Evolutionary conservation across 2,113 vertebrate genomes (phyloP).

Genomic region (Noctilio leporinus): DNA sequence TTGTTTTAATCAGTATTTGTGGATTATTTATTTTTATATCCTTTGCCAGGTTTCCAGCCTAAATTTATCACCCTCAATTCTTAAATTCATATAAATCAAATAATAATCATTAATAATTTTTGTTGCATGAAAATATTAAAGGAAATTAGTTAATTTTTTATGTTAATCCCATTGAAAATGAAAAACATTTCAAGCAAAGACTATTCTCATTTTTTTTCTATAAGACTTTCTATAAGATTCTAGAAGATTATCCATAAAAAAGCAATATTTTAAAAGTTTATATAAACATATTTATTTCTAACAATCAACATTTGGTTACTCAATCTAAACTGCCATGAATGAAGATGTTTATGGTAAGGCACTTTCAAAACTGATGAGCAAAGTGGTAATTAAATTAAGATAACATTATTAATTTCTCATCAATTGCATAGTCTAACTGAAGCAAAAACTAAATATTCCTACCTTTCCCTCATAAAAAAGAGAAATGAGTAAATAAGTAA

Average conservation of each 20-base stretch:
- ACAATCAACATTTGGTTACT: neutral
- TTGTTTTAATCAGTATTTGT: neutral
- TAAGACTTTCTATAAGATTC: neutral
- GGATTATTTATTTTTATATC: neutral
- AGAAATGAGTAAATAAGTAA: neutral
- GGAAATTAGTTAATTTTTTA: neutral
- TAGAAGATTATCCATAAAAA: neutral
- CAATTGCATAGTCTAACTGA: neutral
- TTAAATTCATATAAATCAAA: neutral
- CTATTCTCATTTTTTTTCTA: neutral
- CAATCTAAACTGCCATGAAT: neutral
- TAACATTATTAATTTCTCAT: neutral
- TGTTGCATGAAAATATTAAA: neutral
- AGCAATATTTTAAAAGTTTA: neutral
- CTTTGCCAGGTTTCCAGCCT: neutral
- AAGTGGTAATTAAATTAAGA: neutral
- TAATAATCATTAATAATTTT: neutral
- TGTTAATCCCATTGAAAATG: neutral
- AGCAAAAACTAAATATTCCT: neutral
- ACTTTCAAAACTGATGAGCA: neutral
- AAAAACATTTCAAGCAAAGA: neutral
- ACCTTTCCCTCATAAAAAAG: neutral
- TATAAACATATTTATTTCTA: neutral
- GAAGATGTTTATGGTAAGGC: neutral
- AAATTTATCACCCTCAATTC: neutral